Evolutionary conservation across 2,797 vertebrate genomes (phyloP).

Genomic region (Microtus agrestis): DNA sequence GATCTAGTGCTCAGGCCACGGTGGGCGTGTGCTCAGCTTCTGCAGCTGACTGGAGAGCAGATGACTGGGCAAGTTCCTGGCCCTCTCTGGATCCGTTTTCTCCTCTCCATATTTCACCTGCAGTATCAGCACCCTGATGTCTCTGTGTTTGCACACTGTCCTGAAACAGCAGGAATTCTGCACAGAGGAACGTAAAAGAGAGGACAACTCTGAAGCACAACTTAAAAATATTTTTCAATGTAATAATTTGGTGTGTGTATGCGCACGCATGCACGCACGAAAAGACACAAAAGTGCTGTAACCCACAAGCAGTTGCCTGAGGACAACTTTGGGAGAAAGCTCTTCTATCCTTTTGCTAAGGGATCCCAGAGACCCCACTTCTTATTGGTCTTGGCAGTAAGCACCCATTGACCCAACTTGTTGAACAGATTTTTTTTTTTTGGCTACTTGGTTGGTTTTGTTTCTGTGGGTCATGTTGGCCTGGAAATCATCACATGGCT

Average conservation of each 20-base stretch:
- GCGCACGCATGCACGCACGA: accelerated
- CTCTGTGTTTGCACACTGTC: background rate
- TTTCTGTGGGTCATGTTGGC: background rate
- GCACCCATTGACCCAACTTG: background rate
- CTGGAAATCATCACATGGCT: background rate
- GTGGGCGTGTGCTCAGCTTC: background rate
- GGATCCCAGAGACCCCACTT: background rate
- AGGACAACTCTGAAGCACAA: background rate
- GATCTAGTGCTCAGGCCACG: background rate
- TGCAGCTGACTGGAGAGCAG: background rate
- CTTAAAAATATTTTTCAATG: background rate
- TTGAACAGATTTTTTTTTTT: background rate
- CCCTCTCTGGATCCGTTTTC: background rate
- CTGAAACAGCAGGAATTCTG: background rate
- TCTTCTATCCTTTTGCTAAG: too few relatives aligned
- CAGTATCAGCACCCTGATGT: background rate
- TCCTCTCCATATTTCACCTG: background rate
- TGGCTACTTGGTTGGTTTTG: background rate
- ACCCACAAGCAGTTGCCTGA: too few relatives aligned
- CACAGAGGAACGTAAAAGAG: background rate
- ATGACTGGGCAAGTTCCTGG: too few relatives aligned
- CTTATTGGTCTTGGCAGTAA: background rate
- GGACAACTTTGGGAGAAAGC: background rate
- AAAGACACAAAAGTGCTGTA: background rate
- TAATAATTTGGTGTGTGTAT: background rate